Evolutionary conservation across 2,888 invertebrate genomes (phyloP), one percentile per base, ranked within the genome.

Genomic region (Lymantria monacha): DNA sequence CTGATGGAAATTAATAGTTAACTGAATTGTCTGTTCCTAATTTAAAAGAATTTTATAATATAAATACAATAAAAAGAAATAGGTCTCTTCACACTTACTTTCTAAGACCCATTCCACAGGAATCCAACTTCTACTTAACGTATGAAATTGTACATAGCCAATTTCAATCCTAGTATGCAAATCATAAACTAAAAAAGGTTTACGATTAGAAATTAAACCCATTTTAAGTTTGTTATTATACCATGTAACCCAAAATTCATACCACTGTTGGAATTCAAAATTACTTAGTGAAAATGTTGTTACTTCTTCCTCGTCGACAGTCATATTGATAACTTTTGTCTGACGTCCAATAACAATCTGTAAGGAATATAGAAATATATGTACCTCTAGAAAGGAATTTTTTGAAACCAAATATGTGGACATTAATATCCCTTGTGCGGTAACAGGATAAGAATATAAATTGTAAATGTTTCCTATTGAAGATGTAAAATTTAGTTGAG

Each of bases 201-300:
- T 38, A 2, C 45, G 11, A 8, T 53, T 44, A 0, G 36, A 50
- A 12, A 37, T 12, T 13, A 57, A 0, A 7, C 69, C 66, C 42
- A 69, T 44, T 49, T 44, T 55, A 10, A 68, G 48, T 54, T 57
- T 59, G 31, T 52, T 55, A 57, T 55, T 62, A 48, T 63, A 57
- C 77, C 76, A 76, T 36, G 66, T 61, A 46, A 76, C 30, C 63
- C 67, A 75, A 41, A 68, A 68, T 7, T 69, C 67, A 36, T 51
- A 52, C 14, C 51, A 53, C 36, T 54, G 42, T 11, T 37, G 13
- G 7, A 61, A 51, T 42, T 49, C 37, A 3, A 40, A 1, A 38
- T 48, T 22, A 30, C 10, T n/a, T 14, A 22, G 15, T 33, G 37
- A 30, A 11, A 22, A 36, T 44, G 22, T 33, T 11, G 40, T 43